A percentile compares a stretch with the other conserved stretches of the same genome.
phyloP scores from a whole-genome alignment of 2,888 invertebrate species.

The Biston stratarius region DNA sequence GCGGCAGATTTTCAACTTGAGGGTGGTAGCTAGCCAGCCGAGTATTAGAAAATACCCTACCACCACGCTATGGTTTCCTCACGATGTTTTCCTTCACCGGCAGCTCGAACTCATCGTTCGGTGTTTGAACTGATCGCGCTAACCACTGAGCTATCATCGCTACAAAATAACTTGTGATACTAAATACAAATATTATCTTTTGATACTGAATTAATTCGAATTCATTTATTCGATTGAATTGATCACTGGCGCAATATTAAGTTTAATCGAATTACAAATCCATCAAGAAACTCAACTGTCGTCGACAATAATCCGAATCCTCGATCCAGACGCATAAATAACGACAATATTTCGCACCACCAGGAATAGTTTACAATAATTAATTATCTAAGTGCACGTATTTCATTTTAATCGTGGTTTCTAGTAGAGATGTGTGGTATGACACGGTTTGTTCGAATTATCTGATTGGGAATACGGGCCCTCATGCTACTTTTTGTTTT shows the following conservation, averaged over 20 bases:
- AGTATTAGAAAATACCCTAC: too few relatives aligned
- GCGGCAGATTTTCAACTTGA: too few relatives aligned
- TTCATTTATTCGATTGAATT: neutral
- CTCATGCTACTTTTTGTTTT: neutral
- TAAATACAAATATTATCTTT: too few relatives aligned
- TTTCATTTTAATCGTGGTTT: slow-evolving; percentile 78
- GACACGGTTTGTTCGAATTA: slow-evolving; percentile 1
- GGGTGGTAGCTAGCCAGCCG: too few relatives aligned
- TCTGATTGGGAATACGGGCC: neutral
- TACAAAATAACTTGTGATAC: too few relatives aligned
- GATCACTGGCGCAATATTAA: neutral
- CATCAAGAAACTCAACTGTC: slow-evolving; percentile 23
- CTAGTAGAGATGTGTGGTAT: slow-evolving; percentile 46
- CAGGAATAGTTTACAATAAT: slow-evolving; percentile 68
- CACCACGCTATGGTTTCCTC: too few relatives aligned
- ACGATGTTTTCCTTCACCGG: too few relatives aligned
- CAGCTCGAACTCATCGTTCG: too few relatives aligned
- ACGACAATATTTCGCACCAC: slow-evolving; percentile 76
- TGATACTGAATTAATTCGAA: too few relatives aligned
- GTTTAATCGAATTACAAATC: slow-evolving; percentile 17
- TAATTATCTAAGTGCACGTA: slow-evolving; percentile 72
- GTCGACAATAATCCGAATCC: slow-evolving; percentile 45
- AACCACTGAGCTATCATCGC: too few relatives aligned
- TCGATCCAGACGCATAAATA: slow-evolving; percentile 74
- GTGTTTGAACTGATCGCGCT: too few relatives aligned